Evolutionary conservation across 2,797 vertebrate species (phyloP).

Genomic region (Dermochelys coriacea): DNA sequence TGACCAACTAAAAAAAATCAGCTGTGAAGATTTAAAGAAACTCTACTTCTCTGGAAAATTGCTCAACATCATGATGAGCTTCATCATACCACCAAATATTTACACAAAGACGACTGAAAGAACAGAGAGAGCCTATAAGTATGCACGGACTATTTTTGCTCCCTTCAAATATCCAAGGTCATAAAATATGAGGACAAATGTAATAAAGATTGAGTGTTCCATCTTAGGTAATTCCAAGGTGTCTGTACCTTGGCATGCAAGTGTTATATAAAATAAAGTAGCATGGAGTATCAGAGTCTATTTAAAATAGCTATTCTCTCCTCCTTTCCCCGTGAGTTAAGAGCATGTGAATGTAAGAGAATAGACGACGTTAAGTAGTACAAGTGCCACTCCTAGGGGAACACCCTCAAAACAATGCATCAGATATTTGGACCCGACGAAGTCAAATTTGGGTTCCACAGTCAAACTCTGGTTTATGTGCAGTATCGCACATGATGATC

Average conservation of each 20-base stretch:
- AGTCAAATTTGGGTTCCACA: background rate
- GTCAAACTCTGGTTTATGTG: background rate
- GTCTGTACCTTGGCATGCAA: background rate
- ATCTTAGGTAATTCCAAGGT: background rate
- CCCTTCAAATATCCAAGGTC: background rate
- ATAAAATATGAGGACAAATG: background rate
- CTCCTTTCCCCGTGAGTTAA: background rate
- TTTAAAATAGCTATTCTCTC: background rate
- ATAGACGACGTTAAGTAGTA: fast-evolving
- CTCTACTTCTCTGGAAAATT: background rate
- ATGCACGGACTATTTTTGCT: background rate
- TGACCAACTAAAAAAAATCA: background rate
- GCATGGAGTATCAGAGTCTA: background rate
- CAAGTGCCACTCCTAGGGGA: background rate
- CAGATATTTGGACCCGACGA: background rate
- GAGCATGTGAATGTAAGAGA: background rate
- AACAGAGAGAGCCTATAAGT: background rate
- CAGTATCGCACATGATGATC: background rate
- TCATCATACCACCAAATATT: background rate
- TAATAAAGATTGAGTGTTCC: background rate
- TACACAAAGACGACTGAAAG: background rate
- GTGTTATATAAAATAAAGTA: background rate
- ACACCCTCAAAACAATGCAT: background rate
- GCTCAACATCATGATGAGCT: background rate
- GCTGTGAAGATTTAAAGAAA: background rate